These are phyloP conservation scores for Ligdia adustata DNA, from an alignment of 2,888 invertebrate genomes.

Conservation along the genomic window DNA sequence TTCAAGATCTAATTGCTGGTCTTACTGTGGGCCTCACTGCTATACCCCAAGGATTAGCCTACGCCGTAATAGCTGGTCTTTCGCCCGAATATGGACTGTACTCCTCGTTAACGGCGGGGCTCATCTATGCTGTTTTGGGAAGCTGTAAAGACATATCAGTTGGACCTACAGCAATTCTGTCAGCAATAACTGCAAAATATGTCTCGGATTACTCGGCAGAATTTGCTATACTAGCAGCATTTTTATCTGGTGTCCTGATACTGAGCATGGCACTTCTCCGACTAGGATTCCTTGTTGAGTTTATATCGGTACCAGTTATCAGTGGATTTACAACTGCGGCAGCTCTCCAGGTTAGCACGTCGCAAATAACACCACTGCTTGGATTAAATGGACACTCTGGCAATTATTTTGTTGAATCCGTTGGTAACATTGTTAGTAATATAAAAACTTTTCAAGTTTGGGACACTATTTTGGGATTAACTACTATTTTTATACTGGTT, in stretches of 20 bases:
- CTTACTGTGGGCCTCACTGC: slow-evolving; percentile 91
- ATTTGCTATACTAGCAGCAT: slow-evolving; percentile 88
- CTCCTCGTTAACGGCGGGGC: slow-evolving; percentile 94
- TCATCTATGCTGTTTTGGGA: slow-evolving; percentile 94
- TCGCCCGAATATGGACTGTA: slow-evolving; percentile 92
- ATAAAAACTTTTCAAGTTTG: slow-evolving; percentile 84
- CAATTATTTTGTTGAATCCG: slow-evolving; percentile 86
- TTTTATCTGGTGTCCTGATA: slow-evolving; percentile 89
- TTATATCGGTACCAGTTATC: slow-evolving; percentile 93
- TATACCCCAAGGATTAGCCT: slow-evolving; percentile 93
- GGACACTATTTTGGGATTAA: slow-evolving; percentile 87
- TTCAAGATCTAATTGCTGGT: slow-evolving; percentile 93
- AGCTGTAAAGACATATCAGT: slow-evolving; percentile 90
- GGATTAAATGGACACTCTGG: slow-evolving; percentile 85
- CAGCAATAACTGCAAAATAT: slow-evolving; percentile 90
- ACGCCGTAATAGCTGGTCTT: slow-evolving; percentile 90
- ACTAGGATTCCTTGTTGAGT: slow-evolving; percentile 92
- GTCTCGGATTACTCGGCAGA: slow-evolving; percentile 85
- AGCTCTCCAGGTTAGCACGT: slow-evolving; percentile 91
- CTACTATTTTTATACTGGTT: slow-evolving; percentile 85
- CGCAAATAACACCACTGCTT: slow-evolving; percentile 90
- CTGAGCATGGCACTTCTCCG: slow-evolving; percentile 88
- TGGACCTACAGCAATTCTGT: slow-evolving; percentile 95
- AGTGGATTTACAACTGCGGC: slow-evolving; percentile 93
- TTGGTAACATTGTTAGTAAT: slow-evolving; percentile 83